These are phyloP conservation scores for Glyphotaelius pellucidus DNA, from an alignment of 2,888 invertebrate genomes.

Conservation along the genomic window DNA sequence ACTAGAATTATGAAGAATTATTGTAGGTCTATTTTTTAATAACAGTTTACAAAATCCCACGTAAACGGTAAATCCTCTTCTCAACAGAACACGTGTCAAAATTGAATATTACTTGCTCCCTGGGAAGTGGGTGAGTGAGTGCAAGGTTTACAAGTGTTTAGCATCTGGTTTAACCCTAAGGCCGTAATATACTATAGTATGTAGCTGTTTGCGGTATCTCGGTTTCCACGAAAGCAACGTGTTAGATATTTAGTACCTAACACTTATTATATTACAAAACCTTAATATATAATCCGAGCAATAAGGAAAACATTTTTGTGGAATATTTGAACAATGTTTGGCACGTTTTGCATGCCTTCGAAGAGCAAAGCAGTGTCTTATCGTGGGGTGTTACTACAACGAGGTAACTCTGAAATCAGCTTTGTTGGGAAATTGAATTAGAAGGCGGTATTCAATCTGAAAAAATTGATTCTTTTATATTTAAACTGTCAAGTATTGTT, in stretches of 20 bases:
- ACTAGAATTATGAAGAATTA: not conserved
- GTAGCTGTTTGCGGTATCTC: not conserved
- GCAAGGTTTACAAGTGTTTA: not conserved
- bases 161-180: not conserved
- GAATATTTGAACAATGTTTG: not conserved
- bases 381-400: too few relatives aligned
- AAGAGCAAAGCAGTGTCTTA: too few relatives aligned
- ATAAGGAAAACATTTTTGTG: not conserved
- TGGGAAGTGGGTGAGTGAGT: not conserved
- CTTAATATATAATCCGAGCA: not conserved
- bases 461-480: too few relatives aligned
- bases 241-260: not conserved
- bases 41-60: not conserved
- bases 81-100: not conserved
- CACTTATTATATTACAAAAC: not conserved
- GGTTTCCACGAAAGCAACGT: not conserved
- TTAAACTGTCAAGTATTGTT: too few relatives aligned
- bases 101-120: not conserved
- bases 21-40: not conserved
- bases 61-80: not conserved
- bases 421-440: too few relatives aligned
- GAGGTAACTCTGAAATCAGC: too few relatives aligned
- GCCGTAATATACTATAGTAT: not conserved
- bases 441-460: too few relatives aligned
- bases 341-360: too few relatives aligned